A percentile compares a stretch with the other conserved stretches of the same genome.
These are phyloP conservation scores for Hecatera dysodea DNA, from an alignment of 2,888 invertebrate species.

Conservation along the genomic window DNA sequence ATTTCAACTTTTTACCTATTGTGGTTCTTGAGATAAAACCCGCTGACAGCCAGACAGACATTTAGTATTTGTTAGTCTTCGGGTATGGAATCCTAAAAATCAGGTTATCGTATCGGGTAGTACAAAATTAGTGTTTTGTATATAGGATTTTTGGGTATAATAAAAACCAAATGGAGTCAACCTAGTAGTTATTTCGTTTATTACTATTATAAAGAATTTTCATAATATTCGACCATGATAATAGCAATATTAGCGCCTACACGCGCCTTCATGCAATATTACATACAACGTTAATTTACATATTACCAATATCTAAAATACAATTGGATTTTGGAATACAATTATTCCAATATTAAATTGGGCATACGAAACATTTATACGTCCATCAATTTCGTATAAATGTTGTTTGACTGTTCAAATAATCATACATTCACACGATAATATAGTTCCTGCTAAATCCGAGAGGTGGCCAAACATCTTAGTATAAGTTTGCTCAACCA, in stretches of 20 bases:
- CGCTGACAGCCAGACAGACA: no score
- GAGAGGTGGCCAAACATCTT: neutral
- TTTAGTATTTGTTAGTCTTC: no score
- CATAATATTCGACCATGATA: neutral
- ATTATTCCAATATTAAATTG: slow-evolving; percentile 69
- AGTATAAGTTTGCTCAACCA: slow-evolving; percentile 51
- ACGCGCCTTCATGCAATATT: neutral
- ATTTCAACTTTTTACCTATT: no score
- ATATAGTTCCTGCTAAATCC: slow-evolving; percentile 21
- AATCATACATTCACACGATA: slow-evolving; percentile 33
- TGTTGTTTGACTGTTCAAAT: slow-evolving; percentile 70
- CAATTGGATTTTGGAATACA: slow-evolving; percentile 27
- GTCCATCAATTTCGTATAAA: slow-evolving; percentile 57
- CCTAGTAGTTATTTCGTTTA: slow-evolving; percentile 2
- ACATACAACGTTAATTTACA: neutral
- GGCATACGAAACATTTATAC: slow-evolving; percentile 70
- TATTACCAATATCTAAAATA: slow-evolving; percentile 11
- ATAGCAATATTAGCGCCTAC: neutral
- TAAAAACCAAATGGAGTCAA: no score
- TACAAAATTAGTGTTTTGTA: no score
- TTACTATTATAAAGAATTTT: neutral
- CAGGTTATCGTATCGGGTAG: no score
- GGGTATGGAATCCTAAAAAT: no score
- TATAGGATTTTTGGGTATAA: no score
- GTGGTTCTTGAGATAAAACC: no score